A percentile compares a stretch with the other conserved stretches of the same genome.
These are phyloP conservation scores for Pseudomyrmex gracilis DNA, from an alignment of 1,140 invertebrate genomes.

Conservation along the genomic window DNA sequence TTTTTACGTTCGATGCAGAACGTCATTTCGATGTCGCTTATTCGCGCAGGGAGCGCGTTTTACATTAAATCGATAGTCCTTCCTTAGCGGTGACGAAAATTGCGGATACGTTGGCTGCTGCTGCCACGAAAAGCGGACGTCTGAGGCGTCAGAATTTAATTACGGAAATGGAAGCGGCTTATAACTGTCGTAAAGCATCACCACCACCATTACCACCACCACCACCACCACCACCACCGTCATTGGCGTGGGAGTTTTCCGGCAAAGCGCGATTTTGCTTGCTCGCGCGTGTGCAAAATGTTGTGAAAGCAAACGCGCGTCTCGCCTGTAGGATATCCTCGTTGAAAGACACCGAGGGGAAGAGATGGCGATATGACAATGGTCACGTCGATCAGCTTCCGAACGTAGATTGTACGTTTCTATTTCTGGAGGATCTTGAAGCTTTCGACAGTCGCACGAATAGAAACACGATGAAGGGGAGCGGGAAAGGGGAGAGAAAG, in stretches of 20 bases:
- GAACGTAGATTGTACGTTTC: slow-evolving; percentile 43
- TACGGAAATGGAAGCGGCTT: slow-evolving; percentile 67
- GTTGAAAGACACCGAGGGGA: slow-evolving; percentile 45
- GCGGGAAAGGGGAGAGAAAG: background rate
- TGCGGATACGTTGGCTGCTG: slow-evolving; percentile 52
- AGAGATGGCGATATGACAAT: slow-evolving; percentile 55
- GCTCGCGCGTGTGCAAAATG: slow-evolving; percentile 46
- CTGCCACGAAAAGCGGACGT: slow-evolving; percentile 50
- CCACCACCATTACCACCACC: too few species aligned
- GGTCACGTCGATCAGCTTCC: slow-evolving; percentile 51
- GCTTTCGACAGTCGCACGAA: slow-evolving; percentile 28
- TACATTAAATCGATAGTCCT: slow-evolving; percentile 57
- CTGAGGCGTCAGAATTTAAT: slow-evolving; percentile 63
- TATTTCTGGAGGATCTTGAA: slow-evolving; percentile 50
- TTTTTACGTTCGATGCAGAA: slow-evolving; percentile 18
- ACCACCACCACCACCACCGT: background rate
- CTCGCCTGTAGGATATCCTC: slow-evolving; percentile 25
- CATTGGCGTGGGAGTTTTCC: slow-evolving; percentile 13
- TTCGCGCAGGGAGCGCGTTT: slow-evolving; percentile 9
- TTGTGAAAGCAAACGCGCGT: slow-evolving; percentile 54
- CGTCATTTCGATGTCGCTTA: slow-evolving; percentile 42
- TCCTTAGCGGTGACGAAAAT: slow-evolving; percentile 47
- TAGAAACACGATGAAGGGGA: slow-evolving; percentile 10
- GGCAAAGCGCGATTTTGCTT: slow-evolving; percentile 23
- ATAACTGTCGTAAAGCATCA: slow-evolving; percentile 49